phyloP scores from a whole-genome alignment of 2,113 vertebrate genomes.

The Physeter macrocephalus region DNA sequence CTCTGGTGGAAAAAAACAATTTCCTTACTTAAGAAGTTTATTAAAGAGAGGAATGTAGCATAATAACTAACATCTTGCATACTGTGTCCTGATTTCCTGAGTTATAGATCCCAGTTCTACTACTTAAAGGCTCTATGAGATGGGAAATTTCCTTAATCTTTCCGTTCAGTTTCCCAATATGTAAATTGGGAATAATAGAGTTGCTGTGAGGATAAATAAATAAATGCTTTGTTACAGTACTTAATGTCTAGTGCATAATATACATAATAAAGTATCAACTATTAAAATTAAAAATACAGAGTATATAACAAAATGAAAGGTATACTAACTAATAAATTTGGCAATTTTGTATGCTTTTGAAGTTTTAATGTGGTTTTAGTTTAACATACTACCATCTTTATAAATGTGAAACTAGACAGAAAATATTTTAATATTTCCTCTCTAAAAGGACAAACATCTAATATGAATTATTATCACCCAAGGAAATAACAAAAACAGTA shows the following conservation, averaged over 20 bases:
- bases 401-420: not conserved
- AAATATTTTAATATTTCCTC: not conserved
- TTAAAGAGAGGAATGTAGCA: not conserved
- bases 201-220: not conserved
- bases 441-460: not conserved
- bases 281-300: not conserved
- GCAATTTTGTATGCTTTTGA: not conserved
- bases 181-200: not conserved
- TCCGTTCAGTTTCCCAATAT: not conserved
- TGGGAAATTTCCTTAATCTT: not conserved
- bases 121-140: not conserved
- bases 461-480: not conserved
- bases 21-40: not conserved
- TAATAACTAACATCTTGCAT: not conserved
- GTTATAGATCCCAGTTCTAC: not conserved
- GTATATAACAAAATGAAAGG: not conserved
- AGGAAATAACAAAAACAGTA: not conserved
- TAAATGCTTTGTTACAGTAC: not conserved
- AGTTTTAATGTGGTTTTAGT: not conserved
- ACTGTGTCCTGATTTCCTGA: not conserved
- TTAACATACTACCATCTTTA: not conserved
- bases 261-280: not conserved
- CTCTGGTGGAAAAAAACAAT: not conserved
- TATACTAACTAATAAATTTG: not conserved
- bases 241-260: not conserved